A percentile compares a stretch with the other conserved stretches of the same genome.
Evolutionary conservation across 2,113 vertebrate genomes (phyloP).

Genomic region (Megaptera novaeangliae): DNA sequence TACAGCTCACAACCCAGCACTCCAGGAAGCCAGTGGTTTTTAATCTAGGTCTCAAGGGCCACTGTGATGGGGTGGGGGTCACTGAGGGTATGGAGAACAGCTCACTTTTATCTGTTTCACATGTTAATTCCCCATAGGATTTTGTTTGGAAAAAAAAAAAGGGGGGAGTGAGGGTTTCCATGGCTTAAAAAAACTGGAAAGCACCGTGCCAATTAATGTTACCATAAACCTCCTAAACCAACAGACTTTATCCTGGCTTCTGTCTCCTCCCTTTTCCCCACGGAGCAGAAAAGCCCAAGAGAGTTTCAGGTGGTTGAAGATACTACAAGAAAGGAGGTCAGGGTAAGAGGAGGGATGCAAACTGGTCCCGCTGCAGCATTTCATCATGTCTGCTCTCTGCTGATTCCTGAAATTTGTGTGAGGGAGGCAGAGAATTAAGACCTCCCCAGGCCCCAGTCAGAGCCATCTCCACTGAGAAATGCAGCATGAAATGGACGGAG

Average conservation of each 20-base stretch:
- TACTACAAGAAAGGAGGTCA: neutral
- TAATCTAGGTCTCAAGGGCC: neutral
- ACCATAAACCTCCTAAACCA: neutral
- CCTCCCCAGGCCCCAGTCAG: conserved; percentile 64
- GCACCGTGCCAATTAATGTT: neutral
- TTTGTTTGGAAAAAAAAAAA: neutral
- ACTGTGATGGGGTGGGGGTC: neutral
- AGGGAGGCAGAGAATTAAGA: conserved; percentile 48
- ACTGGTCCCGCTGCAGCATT: neutral
- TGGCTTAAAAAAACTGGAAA: neutral
- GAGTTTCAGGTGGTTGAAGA: neutral
- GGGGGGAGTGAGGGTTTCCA: neutral
- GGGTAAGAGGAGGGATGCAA: neutral
- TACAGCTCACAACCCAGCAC: neutral
- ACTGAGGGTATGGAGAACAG: neutral
- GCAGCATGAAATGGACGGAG: neutral
- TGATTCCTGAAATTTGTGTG: conserved; percentile 66
- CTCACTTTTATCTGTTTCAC: neutral
- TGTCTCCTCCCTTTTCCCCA: neutral
- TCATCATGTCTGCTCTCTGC: conserved; percentile 25
- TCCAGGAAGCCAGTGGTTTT: neutral
- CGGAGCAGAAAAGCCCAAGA: neutral
- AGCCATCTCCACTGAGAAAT: conserved; percentile 48
- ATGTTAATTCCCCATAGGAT: neutral
- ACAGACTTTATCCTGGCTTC: neutral